Percentiles rank a stretch among this genome's conserved stretches.
These are phyloP conservation scores for Lanius collurio DNA, from an alignment of 2,113 vertebrate species.

Conservation along the genomic window DNA sequence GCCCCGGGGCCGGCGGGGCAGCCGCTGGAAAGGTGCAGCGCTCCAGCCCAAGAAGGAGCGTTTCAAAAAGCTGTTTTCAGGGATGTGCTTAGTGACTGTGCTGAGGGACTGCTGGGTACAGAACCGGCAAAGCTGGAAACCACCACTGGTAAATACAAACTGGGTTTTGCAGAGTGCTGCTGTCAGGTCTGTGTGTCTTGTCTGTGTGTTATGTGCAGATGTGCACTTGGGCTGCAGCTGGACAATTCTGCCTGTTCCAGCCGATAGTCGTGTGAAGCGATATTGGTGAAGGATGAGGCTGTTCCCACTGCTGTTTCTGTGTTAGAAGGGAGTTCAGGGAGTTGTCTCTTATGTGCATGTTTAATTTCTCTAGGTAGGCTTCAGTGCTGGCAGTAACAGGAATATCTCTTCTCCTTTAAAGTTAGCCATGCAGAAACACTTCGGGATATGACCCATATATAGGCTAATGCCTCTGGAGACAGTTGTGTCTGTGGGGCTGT, in stretches of 20 bases:
- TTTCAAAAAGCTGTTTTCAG: background rate
- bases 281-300: background rate
- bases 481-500: background rate
- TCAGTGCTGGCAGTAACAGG: background rate
- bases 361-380: background rate
- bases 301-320: accelerated
- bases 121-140: background rate
- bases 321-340: background rate
- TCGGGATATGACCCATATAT: background rate
- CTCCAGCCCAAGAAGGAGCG: accelerated
- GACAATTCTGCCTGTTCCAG: background rate
- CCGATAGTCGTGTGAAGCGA: background rate
- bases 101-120: background rate
- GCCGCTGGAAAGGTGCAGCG: background rate
- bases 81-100: accelerated
- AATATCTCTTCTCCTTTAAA: background rate
- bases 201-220: background rate
- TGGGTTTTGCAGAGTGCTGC: background rate
- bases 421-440: background rate
- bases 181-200: too few species aligned
- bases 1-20: accelerated
- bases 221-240: background rate
- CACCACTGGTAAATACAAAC: accelerated
- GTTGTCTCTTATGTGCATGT: background rate
- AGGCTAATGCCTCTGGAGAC: background rate